A percentile compares a stretch with the other conserved stretches of the same genome.
Evolutionary conservation across 2,797 vertebrate species (phyloP).

Genomic region (Myripristis jacobus): DNA sequence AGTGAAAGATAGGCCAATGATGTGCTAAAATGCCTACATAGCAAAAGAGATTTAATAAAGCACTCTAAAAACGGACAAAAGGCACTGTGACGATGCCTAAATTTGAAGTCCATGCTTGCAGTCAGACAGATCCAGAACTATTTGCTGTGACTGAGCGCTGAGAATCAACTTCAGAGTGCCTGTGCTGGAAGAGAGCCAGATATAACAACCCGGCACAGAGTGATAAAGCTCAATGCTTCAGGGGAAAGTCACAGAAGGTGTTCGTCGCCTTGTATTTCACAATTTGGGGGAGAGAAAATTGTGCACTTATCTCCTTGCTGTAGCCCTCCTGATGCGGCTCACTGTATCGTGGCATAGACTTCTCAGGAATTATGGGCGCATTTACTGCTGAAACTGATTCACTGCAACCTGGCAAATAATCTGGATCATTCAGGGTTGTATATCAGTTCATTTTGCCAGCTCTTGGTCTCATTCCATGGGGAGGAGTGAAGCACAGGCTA

Average conservation of each 20-base stretch:
- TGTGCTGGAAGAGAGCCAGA: constrained; percentile 38
- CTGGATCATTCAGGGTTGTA: not conserved
- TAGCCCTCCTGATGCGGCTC: constrained; percentile 13
- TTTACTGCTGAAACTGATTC: constrained; percentile 9
- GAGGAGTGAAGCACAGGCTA: not conserved
- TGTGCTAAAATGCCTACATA: constrained; percentile 15
- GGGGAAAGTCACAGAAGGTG: constrained; percentile 38
- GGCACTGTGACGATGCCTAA: constrained; percentile 25
- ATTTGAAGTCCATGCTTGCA: constrained; percentile 29
- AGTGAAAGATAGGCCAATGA: not conserved
- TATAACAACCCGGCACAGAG: constrained; percentile 32
- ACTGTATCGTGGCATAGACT: constrained; percentile 22
- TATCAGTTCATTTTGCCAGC: not conserved
- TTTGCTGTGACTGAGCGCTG: constrained; percentile 44
- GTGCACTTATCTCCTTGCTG: constrained; percentile 23
- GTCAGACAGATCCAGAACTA: constrained; percentile 33
- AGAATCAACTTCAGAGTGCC: constrained; percentile 48
- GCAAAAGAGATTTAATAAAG: constrained; percentile 23
- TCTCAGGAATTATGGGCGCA: constrained; percentile 32
- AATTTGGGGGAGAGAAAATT: constrained; percentile 46
- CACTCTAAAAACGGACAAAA: constrained; percentile 9
- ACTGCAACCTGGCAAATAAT: constrained; percentile 7
- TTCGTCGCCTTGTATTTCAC: constrained; percentile 43
- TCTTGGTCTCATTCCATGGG: not conserved
- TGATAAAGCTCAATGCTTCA: constrained; percentile 39